Evolutionary conservation across 2,113 vertebrate species (phyloP), one percentile per base, ranked within the genome.

Genomic region (Coptodon bakossiorum): DNA sequence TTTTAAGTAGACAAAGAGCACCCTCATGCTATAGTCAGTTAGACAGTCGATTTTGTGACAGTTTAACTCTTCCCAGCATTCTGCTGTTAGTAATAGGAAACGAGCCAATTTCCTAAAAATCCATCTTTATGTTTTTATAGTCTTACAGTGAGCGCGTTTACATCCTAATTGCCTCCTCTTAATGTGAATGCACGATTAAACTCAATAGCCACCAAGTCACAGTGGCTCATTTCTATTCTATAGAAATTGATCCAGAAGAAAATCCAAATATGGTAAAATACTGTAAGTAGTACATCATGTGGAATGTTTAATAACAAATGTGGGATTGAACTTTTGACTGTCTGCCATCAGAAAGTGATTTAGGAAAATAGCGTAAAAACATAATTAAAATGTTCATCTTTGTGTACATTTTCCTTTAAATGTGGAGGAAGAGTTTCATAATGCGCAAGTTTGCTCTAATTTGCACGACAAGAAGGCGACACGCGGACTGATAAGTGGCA

Each of bases 1-100:
- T 86, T 91, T 79, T 81, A 80, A 85, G 48, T 27, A 84, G 88
- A 82, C 66, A 91, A 80, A 87, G 73, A 90, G 40, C 50, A 57
- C 9, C 36, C 29, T 86, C 83, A 40, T 76, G 71, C 79, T 84
- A 82, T 82, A 92, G 86, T 87, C 84, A 86, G 79, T 87, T 38
- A 59, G 45, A 84, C 71, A 68, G 61, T 82, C 29, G 79, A 82
- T 84, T 81, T 83, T 85, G 52, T 56, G 16, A 36, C 11, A n/a
- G 10, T 54, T 63, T 10, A 50, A 61, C 54, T 79, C 13, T 40
- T 48, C 40, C 56, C 10, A 22, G 6, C 9, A 34, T 52, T 53
- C 3, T 19, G 40, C 27, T 63, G 10, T 17, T 31, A 54, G 24
- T 17, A 56, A 24, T 59, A 27, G 19, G 29, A 73, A 73, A 57